A percentile compares a stretch with the other conserved stretches of the same genome.
These are phyloP conservation scores for Eulemur macaco DNA, from an alignment of 2,113 vertebrate genomes.

Conservation along the genomic window DNA sequence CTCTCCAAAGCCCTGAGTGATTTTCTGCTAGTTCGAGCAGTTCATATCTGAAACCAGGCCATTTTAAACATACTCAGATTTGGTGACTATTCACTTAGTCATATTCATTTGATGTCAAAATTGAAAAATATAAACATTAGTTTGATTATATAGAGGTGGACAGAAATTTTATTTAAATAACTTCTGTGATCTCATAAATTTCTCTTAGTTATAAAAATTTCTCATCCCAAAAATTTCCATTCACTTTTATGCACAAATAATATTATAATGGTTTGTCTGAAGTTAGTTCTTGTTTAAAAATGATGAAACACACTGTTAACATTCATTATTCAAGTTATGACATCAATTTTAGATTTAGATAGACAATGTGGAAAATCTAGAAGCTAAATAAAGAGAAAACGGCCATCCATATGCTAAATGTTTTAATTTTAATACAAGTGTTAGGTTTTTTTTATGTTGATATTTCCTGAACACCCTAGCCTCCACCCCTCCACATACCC, in stretches of 20 bases:
- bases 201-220: not conserved
- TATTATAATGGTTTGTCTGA: not conserved
- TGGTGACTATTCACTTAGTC: not conserved
- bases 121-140: not conserved
- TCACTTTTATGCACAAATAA: not conserved
- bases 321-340: not conserved
- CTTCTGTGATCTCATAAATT: not conserved
- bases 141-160: not conserved
- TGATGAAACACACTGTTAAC: not conserved
- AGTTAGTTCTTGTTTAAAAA: not conserved
- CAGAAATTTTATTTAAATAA: not conserved
- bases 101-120: not conserved
- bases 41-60: not conserved
- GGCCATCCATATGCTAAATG: not conserved
- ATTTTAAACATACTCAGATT: not conserved
- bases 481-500: too few relatives aligned
- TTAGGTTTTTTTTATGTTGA: not conserved
- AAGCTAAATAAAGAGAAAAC: not conserved
- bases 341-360: not conserved
- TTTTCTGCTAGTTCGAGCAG: too few relatives aligned
- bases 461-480: not conserved
- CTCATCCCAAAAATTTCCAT: not conserved
- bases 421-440: not conserved
- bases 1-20: too few relatives aligned
- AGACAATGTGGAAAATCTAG: not conserved